A percentile compares a stretch with the other conserved stretches of the same genome.
phyloP scores from a whole-genome alignment of 2,888 invertebrate genomes.

The Synanthedon tipuliformis region DNA sequence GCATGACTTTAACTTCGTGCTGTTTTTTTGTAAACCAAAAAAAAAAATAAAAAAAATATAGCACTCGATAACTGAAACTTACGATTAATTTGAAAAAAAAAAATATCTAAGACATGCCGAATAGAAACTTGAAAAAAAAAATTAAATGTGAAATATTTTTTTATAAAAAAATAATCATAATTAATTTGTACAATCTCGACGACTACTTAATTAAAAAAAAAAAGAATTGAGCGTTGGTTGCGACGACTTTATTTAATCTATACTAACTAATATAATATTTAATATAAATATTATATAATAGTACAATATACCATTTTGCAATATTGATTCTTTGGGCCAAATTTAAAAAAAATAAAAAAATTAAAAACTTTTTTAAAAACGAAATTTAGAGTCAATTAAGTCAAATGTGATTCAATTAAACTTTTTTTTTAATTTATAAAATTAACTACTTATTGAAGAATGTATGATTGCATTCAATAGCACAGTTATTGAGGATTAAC shows the following conservation, averaged over 20 bases:
- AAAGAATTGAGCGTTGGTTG: neutral
- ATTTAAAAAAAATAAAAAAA: no score
- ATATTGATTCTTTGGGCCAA: no score
- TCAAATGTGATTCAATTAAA: no score
- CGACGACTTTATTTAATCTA: neutral
- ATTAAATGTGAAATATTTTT: constrained; percentile 4
- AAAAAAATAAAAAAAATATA: constrained; percentile 10
- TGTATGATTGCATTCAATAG: no score
- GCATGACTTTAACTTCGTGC: constrained; percentile 29
- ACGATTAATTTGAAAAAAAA: constrained; percentile 15
- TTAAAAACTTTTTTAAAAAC: no score
- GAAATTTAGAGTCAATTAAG: no score
- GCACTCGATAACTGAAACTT: constrained; percentile 15
- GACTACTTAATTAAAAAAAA: neutral
- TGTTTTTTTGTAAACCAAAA: constrained; percentile 12
- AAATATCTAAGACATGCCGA: constrained; percentile 25
- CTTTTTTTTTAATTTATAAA: no score
- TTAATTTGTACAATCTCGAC: neutral
- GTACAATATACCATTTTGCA: neutral
- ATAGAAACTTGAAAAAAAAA: constrained; percentile 10
- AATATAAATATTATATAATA: no score
- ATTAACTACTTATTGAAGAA: no score
- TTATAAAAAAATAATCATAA: neutral
- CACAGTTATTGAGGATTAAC: no score
- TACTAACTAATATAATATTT: no score